Base-by-base conservation (phyloP, 2,888 invertebrate genomes). In the Caenorhabditis sinica region DNA sequence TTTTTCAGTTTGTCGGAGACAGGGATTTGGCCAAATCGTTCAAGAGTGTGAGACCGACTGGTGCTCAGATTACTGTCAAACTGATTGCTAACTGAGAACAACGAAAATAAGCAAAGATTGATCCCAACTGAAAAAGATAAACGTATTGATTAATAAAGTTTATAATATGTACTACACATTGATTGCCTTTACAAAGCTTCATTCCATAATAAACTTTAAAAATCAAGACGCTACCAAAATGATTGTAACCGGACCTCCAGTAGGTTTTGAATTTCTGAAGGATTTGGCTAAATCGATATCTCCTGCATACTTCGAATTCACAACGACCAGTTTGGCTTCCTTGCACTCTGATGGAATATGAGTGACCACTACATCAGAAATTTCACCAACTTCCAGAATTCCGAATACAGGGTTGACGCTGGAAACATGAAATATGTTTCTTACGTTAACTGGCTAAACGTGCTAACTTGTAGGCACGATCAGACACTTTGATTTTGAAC, bases 1-100 rank as follows among this genome's bases (percentile, higher is more conserved):
- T 56, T 45, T 76, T 76, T 68, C 75, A 76, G 76, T 69, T 51
- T 49, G 28, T 40, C n/a, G 79, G 71, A 8, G 79, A 71, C 15
- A 71, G 30, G n/a, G 79, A 79, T 60, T 20, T 79, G 61, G 79
- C 69, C 0, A 71, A 79, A 53, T 71, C 79, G 36, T 71, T 79
- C 63, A 71, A 63, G 36, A 43, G 20, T 30, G 69, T 28, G 15
- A 51, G 60, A 53, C 61, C 63, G 17, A 79, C 79, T 20, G 79
- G 79, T 23, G 79, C 53, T 23, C 63, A 61, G 20, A 30, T 79
- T 25, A 79, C 71, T 25, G 51, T 79, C 25, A 71, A 79, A 36
- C 53, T 79, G 40, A 49, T 65, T 40, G 66, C 75, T 6, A 75
- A 74, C 30, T 74, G 53, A 60, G 8, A 56, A 25, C 11, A 5